Evolutionary conservation across 2,797 vertebrate species (phyloP).

Genomic region (Sphenopsis melanotis): DNA sequence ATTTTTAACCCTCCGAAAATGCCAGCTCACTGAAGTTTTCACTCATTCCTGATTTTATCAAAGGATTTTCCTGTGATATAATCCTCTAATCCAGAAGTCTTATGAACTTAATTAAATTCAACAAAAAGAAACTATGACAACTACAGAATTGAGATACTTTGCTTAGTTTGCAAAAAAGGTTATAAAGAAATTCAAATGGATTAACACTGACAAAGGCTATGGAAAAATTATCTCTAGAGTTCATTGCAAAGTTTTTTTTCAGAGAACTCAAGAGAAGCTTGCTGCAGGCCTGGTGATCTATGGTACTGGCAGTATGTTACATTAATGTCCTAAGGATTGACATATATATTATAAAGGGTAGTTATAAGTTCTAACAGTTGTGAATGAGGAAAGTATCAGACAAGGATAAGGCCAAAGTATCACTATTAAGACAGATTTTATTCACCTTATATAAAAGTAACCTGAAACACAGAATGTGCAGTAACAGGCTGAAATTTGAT

Average conservation of each 20-base stretch:
- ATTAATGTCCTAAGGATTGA: constrained; percentile 37
- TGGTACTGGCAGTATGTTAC: constrained; percentile 5
- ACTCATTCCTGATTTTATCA: background rate
- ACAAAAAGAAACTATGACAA: background rate
- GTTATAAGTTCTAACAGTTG: constrained; percentile 35
- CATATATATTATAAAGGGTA: constrained; percentile 33
- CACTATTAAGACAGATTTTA: constrained; percentile 52
- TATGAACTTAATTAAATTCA: constrained; percentile 41
- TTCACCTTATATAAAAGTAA: constrained; percentile 46
- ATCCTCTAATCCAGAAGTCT: constrained; percentile 22
- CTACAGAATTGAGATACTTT: background rate
- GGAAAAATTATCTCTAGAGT: background rate
- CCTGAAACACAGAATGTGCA: constrained; percentile 32
- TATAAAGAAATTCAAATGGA: background rate
- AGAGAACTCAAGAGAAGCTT: background rate
- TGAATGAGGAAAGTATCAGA: background rate
- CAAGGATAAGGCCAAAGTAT: constrained; percentile 48
- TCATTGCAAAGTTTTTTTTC: background rate
- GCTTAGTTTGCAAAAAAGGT: background rate
- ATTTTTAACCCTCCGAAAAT: background rate
- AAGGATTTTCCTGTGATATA: background rate
- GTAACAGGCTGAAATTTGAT: constrained; percentile 55
- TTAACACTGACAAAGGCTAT: background rate
- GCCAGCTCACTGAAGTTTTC: background rate
- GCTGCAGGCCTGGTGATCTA: constrained; percentile 9